A percentile compares a stretch with the other conserved stretches of the same genome.
phyloP scores from a whole-genome alignment of 2,888 invertebrate genomes.

The Antheraea assamensis region DNA sequence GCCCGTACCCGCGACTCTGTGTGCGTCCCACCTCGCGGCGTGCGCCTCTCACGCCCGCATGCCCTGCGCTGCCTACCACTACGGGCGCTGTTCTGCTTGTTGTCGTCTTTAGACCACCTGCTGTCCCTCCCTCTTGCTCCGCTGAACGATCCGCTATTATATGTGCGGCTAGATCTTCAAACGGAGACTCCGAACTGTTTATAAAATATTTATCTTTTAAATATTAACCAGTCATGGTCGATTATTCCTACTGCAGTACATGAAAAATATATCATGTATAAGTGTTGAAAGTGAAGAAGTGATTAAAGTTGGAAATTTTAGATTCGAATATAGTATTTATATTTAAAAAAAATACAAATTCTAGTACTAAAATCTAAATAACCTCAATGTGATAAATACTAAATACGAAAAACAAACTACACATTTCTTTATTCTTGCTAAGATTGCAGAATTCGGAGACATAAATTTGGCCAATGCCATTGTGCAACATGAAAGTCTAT shows the following conservation, averaged over 20 bases:
- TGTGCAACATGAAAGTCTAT: neutral
- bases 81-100: slow-evolving; percentile 32
- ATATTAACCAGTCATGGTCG: neutral
- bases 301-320: too few relatives aligned
- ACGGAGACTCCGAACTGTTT: slow-evolving; percentile 64
- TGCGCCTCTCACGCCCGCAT: slow-evolving; percentile 40
- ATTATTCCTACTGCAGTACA: neutral
- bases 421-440: too few relatives aligned
- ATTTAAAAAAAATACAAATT: neutral
- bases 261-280: neutral
- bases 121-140: slow-evolving; percentile 45
- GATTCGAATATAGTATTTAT: neutral
- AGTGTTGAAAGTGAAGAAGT: too few relatives aligned
- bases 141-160: slow-evolving; percentile 73
- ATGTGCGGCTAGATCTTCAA: slow-evolving; percentile 68
- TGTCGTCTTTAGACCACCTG: slow-evolving; percentile 39
- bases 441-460: neutral
- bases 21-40: slow-evolving; percentile 60
- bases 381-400: too few relatives aligned
- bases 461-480: neutral
- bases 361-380: neutral
- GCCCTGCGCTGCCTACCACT: slow-evolving; percentile 42
- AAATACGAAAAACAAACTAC: too few relatives aligned
- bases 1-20: slow-evolving; percentile 69
- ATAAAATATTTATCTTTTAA: slow-evolving; percentile 5